Percentiles rank a stretch among this genome's conserved stretches.
Evolutionary conservation across 2,797 vertebrate genomes (phyloP).

Genomic region (Cryptoprocta ferox): DNA sequence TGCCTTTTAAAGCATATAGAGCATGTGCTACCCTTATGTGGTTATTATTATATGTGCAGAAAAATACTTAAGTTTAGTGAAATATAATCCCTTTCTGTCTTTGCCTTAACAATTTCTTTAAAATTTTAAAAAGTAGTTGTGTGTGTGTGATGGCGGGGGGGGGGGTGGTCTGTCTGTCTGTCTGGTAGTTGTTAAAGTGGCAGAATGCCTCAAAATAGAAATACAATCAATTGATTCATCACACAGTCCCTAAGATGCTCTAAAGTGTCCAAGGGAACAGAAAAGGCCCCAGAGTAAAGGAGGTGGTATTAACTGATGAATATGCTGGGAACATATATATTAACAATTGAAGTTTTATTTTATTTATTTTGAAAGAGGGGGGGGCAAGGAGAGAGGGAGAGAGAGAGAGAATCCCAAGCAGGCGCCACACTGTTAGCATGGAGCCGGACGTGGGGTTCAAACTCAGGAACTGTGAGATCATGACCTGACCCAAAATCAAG

Average conservation of each 20-base stretch:
- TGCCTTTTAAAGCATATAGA: background rate
- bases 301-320: background rate
- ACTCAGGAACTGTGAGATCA: too few species aligned
- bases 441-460: too few species aligned
- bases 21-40: background rate
- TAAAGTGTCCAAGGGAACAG: background rate
- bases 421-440: too few species aligned
- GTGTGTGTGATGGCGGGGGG: too few species aligned
- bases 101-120: background rate
- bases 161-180: background rate
- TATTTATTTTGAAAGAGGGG: too few species aligned
- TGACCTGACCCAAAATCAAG: too few species aligned
- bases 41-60: background rate
- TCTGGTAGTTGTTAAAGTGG: background rate
- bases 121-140: background rate
- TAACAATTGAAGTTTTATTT: background rate
- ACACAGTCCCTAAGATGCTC: background rate
- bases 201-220: constrained; percentile 41
- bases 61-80: constrained; percentile 40
- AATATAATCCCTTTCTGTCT: constrained; percentile 10
- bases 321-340: background rate
- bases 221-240: constrained; percentile 19
- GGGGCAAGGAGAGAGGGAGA: too few species aligned
- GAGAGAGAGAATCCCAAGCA: too few species aligned
- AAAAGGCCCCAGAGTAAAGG: background rate